These are phyloP conservation scores for Athalia circularis DNA, from an alignment of 2,888 invertebrate species.

Conservation along the genomic window DNA sequence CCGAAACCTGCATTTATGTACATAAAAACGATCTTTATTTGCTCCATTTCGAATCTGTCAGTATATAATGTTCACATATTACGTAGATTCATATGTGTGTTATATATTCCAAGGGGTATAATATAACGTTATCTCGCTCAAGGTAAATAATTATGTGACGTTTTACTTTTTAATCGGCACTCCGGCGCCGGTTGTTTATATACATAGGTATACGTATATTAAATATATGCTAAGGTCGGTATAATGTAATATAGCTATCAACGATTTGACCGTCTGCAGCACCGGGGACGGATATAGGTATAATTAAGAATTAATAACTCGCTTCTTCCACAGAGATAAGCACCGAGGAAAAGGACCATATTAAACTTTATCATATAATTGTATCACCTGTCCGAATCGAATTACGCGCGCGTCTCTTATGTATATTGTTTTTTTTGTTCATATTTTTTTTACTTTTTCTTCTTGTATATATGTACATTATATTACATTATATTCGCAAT, in stretches of 20 bases:
- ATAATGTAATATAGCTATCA: constrained; percentile 15
- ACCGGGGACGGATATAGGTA: constrained; percentile 10
- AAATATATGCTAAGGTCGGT: background rate
- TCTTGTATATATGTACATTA: too few relatives aligned
- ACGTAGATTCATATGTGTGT: background rate
- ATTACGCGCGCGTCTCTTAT: background rate
- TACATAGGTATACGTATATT: constrained; percentile 15
- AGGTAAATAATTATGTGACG: background rate
- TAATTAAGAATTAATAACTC: constrained; percentile 49
- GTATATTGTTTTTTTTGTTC: constrained; percentile 7
- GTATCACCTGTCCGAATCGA: constrained; percentile 34
- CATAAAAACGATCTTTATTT: background rate
- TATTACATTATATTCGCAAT: too few relatives aligned
- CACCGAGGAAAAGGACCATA: constrained; percentile 9
- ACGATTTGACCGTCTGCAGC: constrained; percentile 10
- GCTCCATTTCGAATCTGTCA: constrained; percentile 1
- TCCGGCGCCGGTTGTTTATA: constrained; percentile 9
- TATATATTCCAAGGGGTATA: background rate
- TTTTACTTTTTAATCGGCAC: constrained; percentile 3
- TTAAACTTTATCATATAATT: constrained; percentile 34
- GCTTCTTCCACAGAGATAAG: constrained; percentile 20
- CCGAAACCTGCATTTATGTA: background rate
- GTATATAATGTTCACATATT: background rate
- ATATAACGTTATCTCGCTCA: background rate
- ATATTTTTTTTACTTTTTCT: background rate